phyloP scores from a whole-genome alignment of 2,888 invertebrate genomes.

The Ormyrus nitidulus region DNA sequence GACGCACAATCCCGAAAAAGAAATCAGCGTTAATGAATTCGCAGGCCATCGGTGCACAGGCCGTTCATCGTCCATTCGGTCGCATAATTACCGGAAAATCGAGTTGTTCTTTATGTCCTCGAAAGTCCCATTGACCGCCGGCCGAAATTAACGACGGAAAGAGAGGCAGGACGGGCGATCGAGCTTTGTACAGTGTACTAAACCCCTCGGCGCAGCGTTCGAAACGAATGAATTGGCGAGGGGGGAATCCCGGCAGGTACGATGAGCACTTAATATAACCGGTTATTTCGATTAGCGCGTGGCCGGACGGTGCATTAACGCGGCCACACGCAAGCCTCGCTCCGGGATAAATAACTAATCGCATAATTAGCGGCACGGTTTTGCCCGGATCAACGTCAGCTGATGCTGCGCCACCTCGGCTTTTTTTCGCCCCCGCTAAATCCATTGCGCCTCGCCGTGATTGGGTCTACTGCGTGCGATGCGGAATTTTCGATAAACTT shows the following conservation, averaged over 20 bases:
- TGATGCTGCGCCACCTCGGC: background rate
- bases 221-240: constrained; percentile 10
- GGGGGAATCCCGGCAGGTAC: constrained; percentile 5
- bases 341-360: constrained; percentile 50
- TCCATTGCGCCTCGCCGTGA: too few relatives aligned
- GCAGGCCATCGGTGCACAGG: too few relatives aligned
- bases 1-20: too few relatives aligned
- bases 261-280: constrained; percentile 45
- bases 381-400: constrained; percentile 32
- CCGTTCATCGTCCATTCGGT: background rate
- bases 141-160: constrained; percentile 26
- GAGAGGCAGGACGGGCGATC: background rate
- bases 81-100: constrained; percentile 47
- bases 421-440: background rate
- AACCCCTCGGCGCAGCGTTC: background rate
- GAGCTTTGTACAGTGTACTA: background rate
- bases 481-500: background rate
- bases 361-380: constrained; percentile 49
- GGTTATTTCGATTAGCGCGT: constrained; percentile 46
- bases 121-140: constrained; percentile 27
- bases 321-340: background rate
- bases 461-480: too few relatives aligned
- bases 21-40: too few relatives aligned
- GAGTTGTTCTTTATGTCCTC: constrained; percentile 39
- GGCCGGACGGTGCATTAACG: constrained; percentile 38